Base-by-base conservation (phyloP, 92 coral and sea anemone genomes). In the Pocillopora grandis region DNA sequence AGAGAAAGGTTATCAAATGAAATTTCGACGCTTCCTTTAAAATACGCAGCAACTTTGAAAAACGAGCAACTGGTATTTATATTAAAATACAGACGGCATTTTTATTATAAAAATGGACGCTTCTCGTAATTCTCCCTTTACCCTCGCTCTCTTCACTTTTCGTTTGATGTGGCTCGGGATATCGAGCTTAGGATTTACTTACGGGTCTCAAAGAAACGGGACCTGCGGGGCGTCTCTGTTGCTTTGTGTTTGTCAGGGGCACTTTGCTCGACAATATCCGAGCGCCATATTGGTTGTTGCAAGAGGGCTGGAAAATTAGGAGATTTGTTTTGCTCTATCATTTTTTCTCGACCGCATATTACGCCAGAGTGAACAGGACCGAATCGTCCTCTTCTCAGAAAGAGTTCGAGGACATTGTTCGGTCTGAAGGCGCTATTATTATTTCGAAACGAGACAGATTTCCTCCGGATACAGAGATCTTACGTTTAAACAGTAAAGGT, bases 271-370 rank as follows among this genome's bases (percentile, higher is more conserved):
- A 83, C 73, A 72, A 83, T 82, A 89, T 80, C 91, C 94, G 86
- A 89, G 97, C 94, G 97, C 97, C 97, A 93, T 93, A 91, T 93
- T 93, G 95, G 91, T 91, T 93, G 89, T 85, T 70, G 75, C 75
- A 80, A 89, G 85, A 79, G 84, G 88, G 87, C 92, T 89, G 92
- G 92, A 85, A 80, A 83, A 83, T 65, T 83, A 75, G 86, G 80
- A 74, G 86, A 83, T 83, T 83, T 83, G 86, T 83, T 83, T 83
- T 83, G 80, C 80, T 74, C 86, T 21, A 75, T 49, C 79, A 83
- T 83, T 72, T 83, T 72, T 66, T 62, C 69, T 60, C 80, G 74
- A 83, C 86, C 86, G 79, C 86, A 74, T 83, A 83, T 83, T 83
- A 83, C 86, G 86, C 86, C 72, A 83, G 80, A 83, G 86, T 62